These are phyloP conservation scores for Cherax quadricarinatus DNA, from an alignment of 1,140 invertebrate genomes.

Conservation along the genomic window DNA sequence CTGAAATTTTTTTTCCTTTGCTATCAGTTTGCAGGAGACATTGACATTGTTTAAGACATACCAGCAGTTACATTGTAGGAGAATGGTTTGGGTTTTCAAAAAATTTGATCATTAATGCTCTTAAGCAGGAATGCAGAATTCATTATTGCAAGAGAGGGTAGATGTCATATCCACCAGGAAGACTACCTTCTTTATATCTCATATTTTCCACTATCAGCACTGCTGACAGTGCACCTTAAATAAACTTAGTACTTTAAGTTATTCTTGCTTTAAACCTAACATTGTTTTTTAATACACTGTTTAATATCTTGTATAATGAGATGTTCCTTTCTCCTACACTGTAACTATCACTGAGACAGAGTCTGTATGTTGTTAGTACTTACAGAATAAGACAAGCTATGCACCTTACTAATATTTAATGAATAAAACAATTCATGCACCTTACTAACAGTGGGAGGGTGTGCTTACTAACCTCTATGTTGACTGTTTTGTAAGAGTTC, in stretches of 20 bases:
- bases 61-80: background rate
- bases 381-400: background rate
- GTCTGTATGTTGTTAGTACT: background rate
- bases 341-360: background rate
- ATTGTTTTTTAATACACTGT: too few species aligned
- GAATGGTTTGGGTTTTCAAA: background rate
- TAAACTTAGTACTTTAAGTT: background rate
- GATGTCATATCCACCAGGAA: background rate
- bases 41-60: background rate
- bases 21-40: background rate
- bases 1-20: background rate
- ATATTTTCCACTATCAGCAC: background rate
- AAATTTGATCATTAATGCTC: background rate
- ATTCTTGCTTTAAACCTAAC: background rate
- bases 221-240: background rate
- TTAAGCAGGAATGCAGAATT: too few species aligned
- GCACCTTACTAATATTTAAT: background rate
- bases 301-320: background rate
- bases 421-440: background rate
- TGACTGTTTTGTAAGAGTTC: background rate
- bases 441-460: background rate
- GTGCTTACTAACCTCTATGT: background rate
- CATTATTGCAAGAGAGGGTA: too few species aligned
- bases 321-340: conserved; percentile 6
- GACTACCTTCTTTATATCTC: background rate